Conservation (phyloP, 2,113 vertebrate species). For the Cichladusa arquata region DNA sequence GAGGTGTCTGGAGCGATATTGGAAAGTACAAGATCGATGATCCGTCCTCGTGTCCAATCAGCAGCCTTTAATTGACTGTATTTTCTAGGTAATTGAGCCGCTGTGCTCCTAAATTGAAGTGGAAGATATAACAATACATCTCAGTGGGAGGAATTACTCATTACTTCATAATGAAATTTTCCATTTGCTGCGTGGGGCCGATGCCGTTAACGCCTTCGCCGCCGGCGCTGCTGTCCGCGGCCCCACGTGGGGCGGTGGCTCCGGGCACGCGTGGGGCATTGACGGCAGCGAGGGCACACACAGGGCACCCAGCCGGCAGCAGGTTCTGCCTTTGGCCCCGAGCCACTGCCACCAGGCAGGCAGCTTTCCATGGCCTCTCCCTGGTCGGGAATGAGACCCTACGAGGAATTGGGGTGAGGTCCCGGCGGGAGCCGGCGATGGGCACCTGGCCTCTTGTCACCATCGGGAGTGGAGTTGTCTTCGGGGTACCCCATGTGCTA, state of each 20-base stretch:
- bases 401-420: not conserved
- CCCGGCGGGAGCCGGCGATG: not conserved
- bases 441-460: not conserved
- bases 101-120: constrained; percentile 83
- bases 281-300: not conserved
- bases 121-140: constrained; percentile 82
- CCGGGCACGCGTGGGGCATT: not conserved
- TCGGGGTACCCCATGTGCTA: not conserved
- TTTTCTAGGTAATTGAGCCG: constrained; percentile 87
- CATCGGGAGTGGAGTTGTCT: not conserved
- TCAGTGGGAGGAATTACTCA: constrained; percentile 80
- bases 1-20: constrained; percentile 89
- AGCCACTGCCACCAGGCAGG: not conserved
- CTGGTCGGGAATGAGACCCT: not conserved
- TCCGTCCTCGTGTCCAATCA: constrained; percentile 86
- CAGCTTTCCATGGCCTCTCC: not conserved
- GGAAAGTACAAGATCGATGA: constrained; percentile 94
- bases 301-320: not conserved
- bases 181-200: constrained; percentile 70
- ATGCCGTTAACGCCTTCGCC: constrained; percentile 1
- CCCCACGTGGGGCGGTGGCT: not conserved
- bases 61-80: constrained; percentile 90
- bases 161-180: constrained; percentile 82
- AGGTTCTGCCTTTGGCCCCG: not conserved
- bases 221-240: not conserved